Conservation (phyloP, 2,888 invertebrate genomes). For the Automeris io region DNA sequence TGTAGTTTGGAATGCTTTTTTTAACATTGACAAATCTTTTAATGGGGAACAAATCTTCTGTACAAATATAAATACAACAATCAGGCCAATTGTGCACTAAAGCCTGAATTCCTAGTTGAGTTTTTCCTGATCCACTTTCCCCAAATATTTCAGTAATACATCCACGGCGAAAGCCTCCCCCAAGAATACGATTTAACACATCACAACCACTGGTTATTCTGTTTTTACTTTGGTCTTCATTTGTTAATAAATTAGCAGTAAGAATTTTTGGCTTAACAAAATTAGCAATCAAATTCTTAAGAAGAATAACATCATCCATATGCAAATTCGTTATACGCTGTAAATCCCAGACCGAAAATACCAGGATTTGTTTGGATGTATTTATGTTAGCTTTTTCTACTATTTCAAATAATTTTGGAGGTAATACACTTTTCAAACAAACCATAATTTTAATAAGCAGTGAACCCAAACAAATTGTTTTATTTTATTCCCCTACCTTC, state of each 20-base stretch:
- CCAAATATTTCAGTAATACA: constrained; percentile 88
- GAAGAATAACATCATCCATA: constrained; percentile 39
- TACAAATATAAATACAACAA: constrained; percentile 83
- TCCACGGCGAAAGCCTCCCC: constrained; percentile 81
- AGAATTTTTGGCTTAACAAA: constrained; percentile 29
- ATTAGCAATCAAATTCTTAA: constrained; percentile 44
- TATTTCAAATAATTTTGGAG: constrained; percentile 40
- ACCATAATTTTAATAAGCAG: too few species aligned
- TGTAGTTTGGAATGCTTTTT: constrained; percentile 23
- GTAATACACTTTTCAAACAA: constrained; percentile 27
- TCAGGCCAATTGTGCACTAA: constrained; percentile 79
- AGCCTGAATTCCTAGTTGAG: constrained; percentile 86
- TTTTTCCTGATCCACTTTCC: constrained; percentile 89
- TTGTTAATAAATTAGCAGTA: constrained; percentile 29
- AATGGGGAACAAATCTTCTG: constrained; percentile 81
- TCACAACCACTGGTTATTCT: constrained; percentile 74
- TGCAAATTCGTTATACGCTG: constrained; percentile 51
- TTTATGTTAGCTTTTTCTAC: constrained; percentile 48
- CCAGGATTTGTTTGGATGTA: constrained; percentile 46
- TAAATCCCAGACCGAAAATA: constrained; percentile 49
- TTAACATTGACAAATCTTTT: constrained; percentile 61
- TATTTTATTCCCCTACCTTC: too few species aligned
- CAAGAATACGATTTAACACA: constrained; percentile 75
- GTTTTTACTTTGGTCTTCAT: constrained; percentile 21
- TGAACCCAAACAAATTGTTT: too few species aligned